A percentile compares a stretch with the other conserved stretches of the same genome.
These are phyloP conservation scores for Eupithecia inturbata DNA, from an alignment of 2,888 invertebrate species.

Conservation along the genomic window DNA sequence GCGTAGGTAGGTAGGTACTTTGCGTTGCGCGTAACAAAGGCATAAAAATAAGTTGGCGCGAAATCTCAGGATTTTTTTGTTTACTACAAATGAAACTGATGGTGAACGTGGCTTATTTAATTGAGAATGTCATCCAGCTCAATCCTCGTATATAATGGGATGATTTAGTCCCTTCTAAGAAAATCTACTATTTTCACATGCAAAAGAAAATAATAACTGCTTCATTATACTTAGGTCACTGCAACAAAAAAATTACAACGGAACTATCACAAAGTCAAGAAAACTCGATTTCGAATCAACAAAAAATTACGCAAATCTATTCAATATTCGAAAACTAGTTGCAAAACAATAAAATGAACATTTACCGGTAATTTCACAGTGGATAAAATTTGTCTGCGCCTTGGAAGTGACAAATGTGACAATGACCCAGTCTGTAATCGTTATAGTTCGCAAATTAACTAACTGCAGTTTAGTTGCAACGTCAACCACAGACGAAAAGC, in stretches of 20 bases:
- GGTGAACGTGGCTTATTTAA: no score
- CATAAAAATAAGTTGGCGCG: no score
- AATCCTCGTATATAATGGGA: no score
- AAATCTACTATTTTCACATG: no score
- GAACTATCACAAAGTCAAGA: constrained; percentile 41
- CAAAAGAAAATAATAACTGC: not conserved
- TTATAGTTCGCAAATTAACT: constrained; percentile 23
- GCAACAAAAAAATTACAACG: constrained; percentile 21
- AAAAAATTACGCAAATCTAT: constrained; percentile 68
- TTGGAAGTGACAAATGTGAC: constrained; percentile 73
- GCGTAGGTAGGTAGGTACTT: no score
- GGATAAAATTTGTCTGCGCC: constrained; percentile 65
- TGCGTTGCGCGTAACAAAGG: no score
- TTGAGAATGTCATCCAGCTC: no score
- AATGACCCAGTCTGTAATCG: constrained; percentile 74
- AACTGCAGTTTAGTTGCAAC: constrained; percentile 13
- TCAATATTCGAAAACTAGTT: constrained; percentile 65
- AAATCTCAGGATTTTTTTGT: no score
- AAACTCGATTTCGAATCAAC: constrained; percentile 50
- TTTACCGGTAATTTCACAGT: constrained; percentile 76
- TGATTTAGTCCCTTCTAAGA: no score
- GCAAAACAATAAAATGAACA: constrained; percentile 69
- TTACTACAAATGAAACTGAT: no score
- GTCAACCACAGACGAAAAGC: not conserved
- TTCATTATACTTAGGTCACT: not conserved